Evolutionary conservation across 2,113 vertebrate genomes (phyloP).

Genomic region (Pionites leucogaster): DNA sequence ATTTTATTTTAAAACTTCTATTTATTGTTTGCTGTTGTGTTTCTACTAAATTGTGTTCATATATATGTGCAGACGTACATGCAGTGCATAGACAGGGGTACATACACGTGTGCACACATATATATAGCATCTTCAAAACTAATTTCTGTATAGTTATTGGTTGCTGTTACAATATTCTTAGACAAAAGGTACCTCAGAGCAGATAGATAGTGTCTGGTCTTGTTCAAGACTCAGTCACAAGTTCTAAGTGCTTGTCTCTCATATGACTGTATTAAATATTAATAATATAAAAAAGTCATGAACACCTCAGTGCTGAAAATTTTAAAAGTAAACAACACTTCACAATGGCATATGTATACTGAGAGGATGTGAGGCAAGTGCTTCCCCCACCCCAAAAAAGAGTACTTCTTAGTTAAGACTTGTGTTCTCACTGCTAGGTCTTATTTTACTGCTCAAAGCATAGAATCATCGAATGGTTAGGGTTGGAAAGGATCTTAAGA

Average conservation of each 20-base stretch:
- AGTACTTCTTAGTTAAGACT: background rate
- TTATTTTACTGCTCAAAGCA: background rate
- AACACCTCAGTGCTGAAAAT: background rate
- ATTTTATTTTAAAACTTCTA: background rate
- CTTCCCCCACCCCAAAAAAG: background rate
- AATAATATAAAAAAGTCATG: background rate
- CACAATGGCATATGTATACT: background rate
- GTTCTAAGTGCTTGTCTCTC: background rate
- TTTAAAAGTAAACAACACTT: background rate
- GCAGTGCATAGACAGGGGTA: background rate
- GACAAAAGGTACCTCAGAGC: background rate
- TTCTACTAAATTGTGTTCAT: background rate
- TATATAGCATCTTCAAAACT: background rate
- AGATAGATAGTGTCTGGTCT: background rate
- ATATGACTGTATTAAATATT: background rate
- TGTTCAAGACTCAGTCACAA: background rate
- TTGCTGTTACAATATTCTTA: background rate
- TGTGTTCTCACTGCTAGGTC: background rate
- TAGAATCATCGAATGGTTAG: background rate
- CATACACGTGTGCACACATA: fast-evolving
- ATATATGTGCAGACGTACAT: background rate
- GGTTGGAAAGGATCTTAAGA: background rate
- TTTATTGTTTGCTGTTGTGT: background rate
- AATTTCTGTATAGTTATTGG: background rate
- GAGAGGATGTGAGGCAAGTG: background rate